These are phyloP conservation scores for Alethe diademata DNA, from an alignment of 2,113 vertebrate species.

Conservation along the genomic window DNA sequence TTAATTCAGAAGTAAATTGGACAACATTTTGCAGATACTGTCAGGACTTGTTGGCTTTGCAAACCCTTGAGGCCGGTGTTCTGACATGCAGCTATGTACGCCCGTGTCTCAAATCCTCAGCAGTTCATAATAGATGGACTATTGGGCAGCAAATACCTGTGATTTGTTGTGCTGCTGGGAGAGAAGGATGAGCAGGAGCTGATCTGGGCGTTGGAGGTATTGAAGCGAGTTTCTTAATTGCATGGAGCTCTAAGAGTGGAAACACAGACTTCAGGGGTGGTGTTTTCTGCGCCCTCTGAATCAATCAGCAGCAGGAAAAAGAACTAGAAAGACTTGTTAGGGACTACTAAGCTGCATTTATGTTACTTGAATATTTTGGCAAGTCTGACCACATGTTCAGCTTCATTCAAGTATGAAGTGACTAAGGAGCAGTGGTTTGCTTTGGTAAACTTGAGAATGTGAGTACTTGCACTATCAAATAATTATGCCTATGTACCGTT, in stretches of 20 bases:
- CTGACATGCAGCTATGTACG: not conserved
- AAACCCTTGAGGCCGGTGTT: constrained; percentile 20
- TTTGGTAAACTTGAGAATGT: constrained; percentile 32
- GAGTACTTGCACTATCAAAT: constrained; percentile 53
- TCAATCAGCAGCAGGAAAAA: constrained; percentile 41
- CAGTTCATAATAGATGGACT: constrained; percentile 35
- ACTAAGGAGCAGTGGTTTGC: constrained; percentile 15
- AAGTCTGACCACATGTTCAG: constrained; percentile 3
- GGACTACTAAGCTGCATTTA: not conserved
- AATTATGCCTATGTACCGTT: not conserved
- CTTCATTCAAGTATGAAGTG: constrained; percentile 33
- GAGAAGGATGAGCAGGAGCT: constrained; percentile 26
- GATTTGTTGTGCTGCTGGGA: constrained; percentile 37
- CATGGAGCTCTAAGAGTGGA: constrained; percentile 10
- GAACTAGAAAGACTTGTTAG: constrained; percentile 32
- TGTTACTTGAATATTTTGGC: constrained; percentile 4
- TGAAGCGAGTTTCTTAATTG: constrained; percentile 36
- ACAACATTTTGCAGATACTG: constrained; percentile 37
- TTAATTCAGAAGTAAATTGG: constrained; percentile 46
- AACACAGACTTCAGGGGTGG: constrained; percentile 34
- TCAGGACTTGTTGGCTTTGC: constrained; percentile 50
- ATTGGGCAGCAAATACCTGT: constrained; percentile 8
- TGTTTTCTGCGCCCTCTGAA: constrained; percentile 30
- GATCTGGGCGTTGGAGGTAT: constrained; percentile 30
- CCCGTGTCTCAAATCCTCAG: constrained; percentile 19